A percentile compares a stretch with the other conserved stretches of the same genome.
phyloP scores from a whole-genome alignment of 2,113 vertebrate species.

The Melanostigma gelatinosum region DNA sequence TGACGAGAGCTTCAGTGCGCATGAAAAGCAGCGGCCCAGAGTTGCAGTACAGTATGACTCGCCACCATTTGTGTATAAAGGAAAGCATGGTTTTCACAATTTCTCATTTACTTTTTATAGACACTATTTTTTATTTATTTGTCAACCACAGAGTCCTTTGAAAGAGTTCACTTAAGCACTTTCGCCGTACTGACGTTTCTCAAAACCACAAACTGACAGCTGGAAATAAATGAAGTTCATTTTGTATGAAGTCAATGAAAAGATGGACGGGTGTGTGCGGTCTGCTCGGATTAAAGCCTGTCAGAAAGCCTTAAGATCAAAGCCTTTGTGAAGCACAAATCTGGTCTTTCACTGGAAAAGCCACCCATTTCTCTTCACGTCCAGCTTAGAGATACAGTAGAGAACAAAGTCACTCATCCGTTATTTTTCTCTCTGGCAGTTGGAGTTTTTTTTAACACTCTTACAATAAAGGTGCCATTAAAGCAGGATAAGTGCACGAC shows the following conservation, averaged over 20 bases:
- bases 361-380: conserved; percentile 47
- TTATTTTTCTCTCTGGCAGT: conserved; percentile 30
- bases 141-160: background rate
- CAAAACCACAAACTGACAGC: conserved; percentile 26
- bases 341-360: conserved; percentile 73
- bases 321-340: conserved; percentile 65
- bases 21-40: background rate
- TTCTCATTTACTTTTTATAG: conserved; percentile 7
- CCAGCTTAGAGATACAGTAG: conserved; percentile 37
- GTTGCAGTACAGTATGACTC: conserved; percentile 6
- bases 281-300: conserved; percentile 74
- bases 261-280: conserved; percentile 18
- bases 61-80: conserved; percentile 4
- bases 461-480: conserved; percentile 29
- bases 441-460: conserved; percentile 6
- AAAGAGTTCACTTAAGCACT: background rate
- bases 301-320: conserved; percentile 75
- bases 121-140: conserved; percentile 7
- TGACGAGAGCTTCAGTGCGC: conserved; percentile 17
- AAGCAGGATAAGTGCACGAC: background rate
- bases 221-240: conserved; percentile 26
- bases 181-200: background rate
- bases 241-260: conserved; percentile 29
- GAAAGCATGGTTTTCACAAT: conserved; percentile 20
- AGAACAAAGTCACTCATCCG: conserved; percentile 38